These are phyloP conservation scores for Myathropa florea DNA, from an alignment of 2,888 invertebrate species.

Conservation along the genomic window DNA sequence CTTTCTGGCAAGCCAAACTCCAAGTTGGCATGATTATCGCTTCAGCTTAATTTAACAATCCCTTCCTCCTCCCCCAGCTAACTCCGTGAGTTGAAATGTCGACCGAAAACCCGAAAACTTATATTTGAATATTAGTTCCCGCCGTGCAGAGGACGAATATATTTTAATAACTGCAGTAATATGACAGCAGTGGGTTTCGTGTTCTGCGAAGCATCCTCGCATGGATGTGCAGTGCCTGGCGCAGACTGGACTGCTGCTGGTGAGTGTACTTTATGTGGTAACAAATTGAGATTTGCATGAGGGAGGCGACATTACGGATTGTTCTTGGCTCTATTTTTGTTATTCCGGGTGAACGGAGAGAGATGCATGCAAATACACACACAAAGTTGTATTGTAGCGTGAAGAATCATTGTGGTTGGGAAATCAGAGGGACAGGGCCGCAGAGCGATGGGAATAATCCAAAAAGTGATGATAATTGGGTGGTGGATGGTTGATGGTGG, in stretches of 20 bases:
- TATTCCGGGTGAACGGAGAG: neutral
- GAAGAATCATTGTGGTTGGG: neutral
- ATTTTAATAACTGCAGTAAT: constrained; percentile 37
- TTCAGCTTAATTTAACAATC: neutral
- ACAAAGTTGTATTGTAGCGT: neutral
- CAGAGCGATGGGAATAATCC: neutral
- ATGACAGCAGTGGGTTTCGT: neutral
- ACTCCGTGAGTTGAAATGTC: constrained; percentile 1
- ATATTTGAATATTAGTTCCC: constrained; percentile 33
- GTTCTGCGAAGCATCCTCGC: neutral
- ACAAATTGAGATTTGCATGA: neutral
- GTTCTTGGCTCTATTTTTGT: neutral
- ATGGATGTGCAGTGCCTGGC: neutral
- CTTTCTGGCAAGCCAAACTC: neutral
- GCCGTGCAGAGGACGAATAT: neutral
- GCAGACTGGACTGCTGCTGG: neutral
- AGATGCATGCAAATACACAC: no score
- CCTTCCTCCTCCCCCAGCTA: neutral
- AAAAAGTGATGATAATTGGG: no score
- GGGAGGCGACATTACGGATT: neutral
- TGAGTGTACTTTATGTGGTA: neutral
- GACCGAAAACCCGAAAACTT: neutral
- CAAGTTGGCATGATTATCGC: neutral
- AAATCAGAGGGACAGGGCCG: neutral
- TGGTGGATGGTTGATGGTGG: neutral